phyloP scores from a whole-genome alignment of 2,888 invertebrate genomes.

The Melipona bicolor region DNA sequence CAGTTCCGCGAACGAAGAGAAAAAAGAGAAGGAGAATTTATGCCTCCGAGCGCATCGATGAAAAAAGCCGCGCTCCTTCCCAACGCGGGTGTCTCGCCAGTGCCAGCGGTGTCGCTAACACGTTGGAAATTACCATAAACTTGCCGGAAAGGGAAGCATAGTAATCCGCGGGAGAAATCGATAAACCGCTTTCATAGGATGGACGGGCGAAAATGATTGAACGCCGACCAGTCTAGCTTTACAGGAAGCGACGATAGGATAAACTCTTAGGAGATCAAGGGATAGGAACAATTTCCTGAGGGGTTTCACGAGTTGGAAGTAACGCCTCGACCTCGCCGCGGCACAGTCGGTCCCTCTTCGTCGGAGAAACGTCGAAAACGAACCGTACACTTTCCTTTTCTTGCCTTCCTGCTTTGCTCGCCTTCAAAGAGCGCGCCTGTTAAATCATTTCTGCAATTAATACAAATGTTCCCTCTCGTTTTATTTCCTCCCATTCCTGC shows the following conservation, averaged over 20 bases:
- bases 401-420: not conserved
- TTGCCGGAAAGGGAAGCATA: constrained; percentile 7
- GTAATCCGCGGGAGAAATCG: constrained; percentile 50
- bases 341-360: constrained; percentile 7
- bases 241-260: constrained; percentile 70
- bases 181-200: constrained; percentile 42
- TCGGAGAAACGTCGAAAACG: constrained; percentile 55
- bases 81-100: not conserved
- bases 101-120: not conserved
- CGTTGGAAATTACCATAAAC: constrained; percentile 40
- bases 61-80: not conserved
- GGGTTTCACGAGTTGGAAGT: constrained; percentile 70
- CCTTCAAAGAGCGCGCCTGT: not conserved
- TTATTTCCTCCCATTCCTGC: not conserved
- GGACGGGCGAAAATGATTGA: constrained; percentile 47
- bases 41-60: not conserved
- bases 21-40: constrained; percentile 6
- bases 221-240: constrained; percentile 58
- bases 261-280: constrained; percentile 76
- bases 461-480: not conserved
- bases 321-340: constrained; percentile 59
- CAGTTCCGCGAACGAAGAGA: not conserved
- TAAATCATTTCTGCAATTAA: constrained; percentile 11
- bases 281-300: constrained; percentile 77
- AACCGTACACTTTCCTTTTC: constrained; percentile 7